Evolutionary conservation across 2,888 invertebrate species (phyloP).

Genomic region (Pristionchus exspectatus): DNA sequence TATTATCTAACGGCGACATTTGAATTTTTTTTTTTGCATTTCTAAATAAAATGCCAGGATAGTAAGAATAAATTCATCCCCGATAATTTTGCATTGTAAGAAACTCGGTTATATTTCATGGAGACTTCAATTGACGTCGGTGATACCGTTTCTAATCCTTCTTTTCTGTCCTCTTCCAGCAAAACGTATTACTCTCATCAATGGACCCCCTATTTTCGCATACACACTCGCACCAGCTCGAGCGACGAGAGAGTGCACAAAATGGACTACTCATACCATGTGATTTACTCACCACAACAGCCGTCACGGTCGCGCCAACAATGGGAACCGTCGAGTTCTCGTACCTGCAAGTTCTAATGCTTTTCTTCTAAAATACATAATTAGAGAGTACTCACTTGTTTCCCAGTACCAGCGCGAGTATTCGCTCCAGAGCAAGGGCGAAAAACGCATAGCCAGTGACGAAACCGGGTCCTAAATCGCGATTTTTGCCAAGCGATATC

Average conservation of each 20-base stretch:
- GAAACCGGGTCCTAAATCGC: not conserved
- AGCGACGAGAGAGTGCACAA: not conserved
- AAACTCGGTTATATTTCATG: not conserved
- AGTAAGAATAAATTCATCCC: no score
- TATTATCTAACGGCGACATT: no score
- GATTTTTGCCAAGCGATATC: not conserved
- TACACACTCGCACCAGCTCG: not conserved
- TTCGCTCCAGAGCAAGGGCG: not conserved
- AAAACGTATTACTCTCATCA: no score
- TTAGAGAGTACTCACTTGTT: not conserved
- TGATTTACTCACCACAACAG: not conserved
- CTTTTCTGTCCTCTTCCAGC: no score
- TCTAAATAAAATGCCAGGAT: no score
- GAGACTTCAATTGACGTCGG: not conserved
- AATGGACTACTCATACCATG: not conserved
- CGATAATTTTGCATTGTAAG: not conserved
- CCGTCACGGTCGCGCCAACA: not conserved
- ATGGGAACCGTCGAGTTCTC: not conserved
- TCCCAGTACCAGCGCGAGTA: not conserved
- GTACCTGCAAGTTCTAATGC: not conserved
- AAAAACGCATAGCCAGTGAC: conserved; percentile 3
- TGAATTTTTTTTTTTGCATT: no score
- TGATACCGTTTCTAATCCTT: no score
- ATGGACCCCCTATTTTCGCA: no score
- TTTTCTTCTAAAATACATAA: not conserved